Evolutionary conservation across 2,797 vertebrate genomes (phyloP).

Genomic region (Lithobates sylvaticus): DNA sequence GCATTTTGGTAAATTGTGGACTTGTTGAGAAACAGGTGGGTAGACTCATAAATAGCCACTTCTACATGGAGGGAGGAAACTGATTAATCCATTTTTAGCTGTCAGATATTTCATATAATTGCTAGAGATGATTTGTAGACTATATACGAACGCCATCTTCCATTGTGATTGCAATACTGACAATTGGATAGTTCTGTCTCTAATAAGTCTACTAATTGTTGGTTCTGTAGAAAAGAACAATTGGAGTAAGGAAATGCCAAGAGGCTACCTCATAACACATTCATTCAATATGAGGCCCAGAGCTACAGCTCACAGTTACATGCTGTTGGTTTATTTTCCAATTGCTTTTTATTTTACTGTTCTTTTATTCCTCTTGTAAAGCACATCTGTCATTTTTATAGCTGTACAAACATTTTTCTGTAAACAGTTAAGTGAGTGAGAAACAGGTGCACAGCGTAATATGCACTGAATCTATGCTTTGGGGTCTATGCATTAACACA

Average conservation of each 20-base stretch:
- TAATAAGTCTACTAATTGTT: not conserved
- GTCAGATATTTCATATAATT: no score
- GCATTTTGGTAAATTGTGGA: constrained; percentile 17
- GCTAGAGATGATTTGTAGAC: no score
- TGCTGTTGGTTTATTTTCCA: constrained; percentile 23
- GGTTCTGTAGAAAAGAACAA: not conserved
- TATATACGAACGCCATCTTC: not conserved
- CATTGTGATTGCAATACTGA: not conserved
- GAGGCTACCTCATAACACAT: constrained; percentile 10
- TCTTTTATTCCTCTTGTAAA: constrained; percentile 45
- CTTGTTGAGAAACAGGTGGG: constrained; percentile 12
- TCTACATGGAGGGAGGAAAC: no score
- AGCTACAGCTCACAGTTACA: constrained; percentile 19
- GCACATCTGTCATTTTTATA: constrained; percentile 47
- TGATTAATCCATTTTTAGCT: no score
- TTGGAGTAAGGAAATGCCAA: not conserved
- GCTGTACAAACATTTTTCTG: constrained; percentile 28
- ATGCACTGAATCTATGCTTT: constrained; percentile 5
- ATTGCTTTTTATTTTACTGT: constrained; percentile 28
- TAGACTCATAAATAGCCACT: constrained; percentile 8
- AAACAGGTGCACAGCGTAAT: constrained; percentile 32
- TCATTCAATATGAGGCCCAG: constrained; percentile 6
- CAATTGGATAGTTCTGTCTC: not conserved
- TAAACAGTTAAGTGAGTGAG: constrained; percentile 5
- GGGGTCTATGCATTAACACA: constrained; percentile 19